phyloP scores from a whole-genome alignment of 2,113 vertebrate species.

The Motacilla alba region DNA sequence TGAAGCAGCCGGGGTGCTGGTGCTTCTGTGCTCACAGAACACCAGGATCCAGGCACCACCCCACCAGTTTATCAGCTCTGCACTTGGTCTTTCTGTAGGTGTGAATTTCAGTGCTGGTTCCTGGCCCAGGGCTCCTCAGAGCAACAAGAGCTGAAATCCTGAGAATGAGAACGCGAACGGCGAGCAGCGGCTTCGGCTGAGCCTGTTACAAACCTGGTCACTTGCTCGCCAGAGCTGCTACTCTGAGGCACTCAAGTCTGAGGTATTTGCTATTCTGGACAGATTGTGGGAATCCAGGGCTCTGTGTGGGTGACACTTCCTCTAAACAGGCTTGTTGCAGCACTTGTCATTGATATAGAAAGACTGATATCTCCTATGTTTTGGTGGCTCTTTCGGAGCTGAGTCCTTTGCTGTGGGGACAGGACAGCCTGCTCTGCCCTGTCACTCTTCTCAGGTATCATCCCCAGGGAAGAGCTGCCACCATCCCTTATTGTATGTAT shows the following conservation, averaged over 20 bases:
- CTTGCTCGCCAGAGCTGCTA: not conserved
- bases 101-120: not conserved
- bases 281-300: not conserved
- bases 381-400: not conserved
- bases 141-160: not conserved
- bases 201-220: not conserved
- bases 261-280: not conserved
- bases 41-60: not conserved
- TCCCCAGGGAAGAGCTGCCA: not conserved
- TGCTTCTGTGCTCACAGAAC: not conserved
- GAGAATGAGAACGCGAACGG: not conserved
- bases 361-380: fast-evolving
- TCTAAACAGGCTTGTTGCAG: not conserved
- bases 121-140: not conserved
- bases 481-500: not conserved
- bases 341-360: not conserved
- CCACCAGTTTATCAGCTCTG: not conserved
- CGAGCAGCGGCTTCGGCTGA: not conserved
- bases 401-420: not conserved
- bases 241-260: not conserved
- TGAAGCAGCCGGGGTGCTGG: not conserved
- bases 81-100: fast-evolving
- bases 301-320: not conserved
- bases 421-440: not conserved
- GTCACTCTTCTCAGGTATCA: not conserved